Base-by-base conservation (phyloP, 1,140 invertebrate species). In the Drosophila mayri region DNA sequence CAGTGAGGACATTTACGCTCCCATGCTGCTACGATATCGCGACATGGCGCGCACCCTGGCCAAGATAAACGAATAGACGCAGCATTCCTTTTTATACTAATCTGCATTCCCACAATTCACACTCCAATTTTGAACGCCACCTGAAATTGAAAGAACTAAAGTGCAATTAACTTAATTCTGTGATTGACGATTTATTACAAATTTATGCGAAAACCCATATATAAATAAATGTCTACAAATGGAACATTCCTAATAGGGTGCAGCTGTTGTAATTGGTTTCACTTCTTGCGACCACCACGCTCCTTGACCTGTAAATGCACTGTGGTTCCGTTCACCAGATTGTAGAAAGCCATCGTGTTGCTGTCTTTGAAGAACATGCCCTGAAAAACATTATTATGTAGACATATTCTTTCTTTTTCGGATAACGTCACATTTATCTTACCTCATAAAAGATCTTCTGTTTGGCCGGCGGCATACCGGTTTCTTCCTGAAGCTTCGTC, bases 331-430 rank as follows among this genome's bases (percentile, higher is more conserved):
- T 96, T 96, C 0, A 95, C 94, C 28, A 99, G 95, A 93, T 99
- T 99, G 93, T 99, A 99, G 94, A 96, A 99, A 0, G 98, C 99
- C 91, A 99, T 94, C 3, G 96, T 96, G 91, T 99, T 98, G 22
- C 96, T 98, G 94, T 99, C 99, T 93, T 99, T 99, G 93, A 99
- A 98, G 94, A 99, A 99, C 92, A 99, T 96, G 44, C 98, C 98
- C 96, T 98, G 93, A 16, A 95, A 95, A 91, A 76, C 78, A 73
- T 76, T 79, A 76, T 77, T 76, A 1, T n/a, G 38, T 44, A 16
- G 9, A 12, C 1, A 43, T 9, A 12, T 7, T 22, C 22, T 9
- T 38, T 25, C 0, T 22, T 18, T 43, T 25, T 79, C 2, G 9
- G 30, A 40, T 18, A 60, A 3, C 52, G 0, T 11, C 28, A 0